phyloP scores from a whole-genome alignment of 2,888 invertebrate species.

The Orthosia cruda region DNA sequence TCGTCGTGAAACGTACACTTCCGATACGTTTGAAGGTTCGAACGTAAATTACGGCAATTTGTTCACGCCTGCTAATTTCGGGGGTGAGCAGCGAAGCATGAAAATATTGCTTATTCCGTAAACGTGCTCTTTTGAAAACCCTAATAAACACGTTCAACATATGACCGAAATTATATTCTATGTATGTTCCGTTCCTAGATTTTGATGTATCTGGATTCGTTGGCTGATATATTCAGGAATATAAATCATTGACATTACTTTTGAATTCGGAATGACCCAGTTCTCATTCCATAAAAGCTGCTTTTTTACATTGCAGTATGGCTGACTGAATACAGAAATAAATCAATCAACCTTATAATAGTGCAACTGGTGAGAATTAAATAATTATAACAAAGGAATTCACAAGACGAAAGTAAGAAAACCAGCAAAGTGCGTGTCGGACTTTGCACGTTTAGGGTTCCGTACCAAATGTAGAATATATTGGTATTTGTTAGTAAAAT shows the following conservation, averaged over 20 bases:
- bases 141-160: slow-evolving; percentile 44
- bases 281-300: no score
- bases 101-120: slow-evolving; percentile 73
- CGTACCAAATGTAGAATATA: no score
- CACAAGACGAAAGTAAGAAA: no score
- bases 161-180: slow-evolving; percentile 37
- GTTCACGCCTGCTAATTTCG: slow-evolving; percentile 65
- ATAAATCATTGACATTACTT: slow-evolving; percentile 1
- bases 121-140: slow-evolving; percentile 70
- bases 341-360: background rate
- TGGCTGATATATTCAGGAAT: background rate
- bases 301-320: background rate
- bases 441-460: no score
- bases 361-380: background rate
- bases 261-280: background rate
- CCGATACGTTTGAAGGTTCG: slow-evolving; percentile 55
- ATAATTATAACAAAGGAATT: no score
- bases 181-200: slow-evolving; percentile 24
- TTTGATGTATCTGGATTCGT: slow-evolving; percentile 17
- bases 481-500: no score
- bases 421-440: no score
- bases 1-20: slow-evolving; percentile 53
- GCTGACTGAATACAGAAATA: background rate
- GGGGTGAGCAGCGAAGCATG: slow-evolving; percentile 67
- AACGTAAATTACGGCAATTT: slow-evolving; percentile 61